A percentile compares a stretch with the other conserved stretches of the same genome.
Conservation (phyloP, 2,888 invertebrate species). For the Hirtodrosophila alboralis region DNA sequence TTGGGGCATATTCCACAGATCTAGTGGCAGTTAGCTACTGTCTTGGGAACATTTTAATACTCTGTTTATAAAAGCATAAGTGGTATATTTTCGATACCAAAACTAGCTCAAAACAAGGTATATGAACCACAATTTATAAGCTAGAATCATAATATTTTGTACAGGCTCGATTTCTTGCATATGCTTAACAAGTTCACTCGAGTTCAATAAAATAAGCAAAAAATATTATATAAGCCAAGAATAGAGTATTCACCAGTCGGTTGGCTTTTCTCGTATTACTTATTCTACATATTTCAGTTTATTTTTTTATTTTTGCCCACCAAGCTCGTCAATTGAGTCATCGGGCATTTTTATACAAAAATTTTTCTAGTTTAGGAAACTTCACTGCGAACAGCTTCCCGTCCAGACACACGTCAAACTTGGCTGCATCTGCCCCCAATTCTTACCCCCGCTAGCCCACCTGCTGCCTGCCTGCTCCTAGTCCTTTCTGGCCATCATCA, state of each 20-base stretch:
- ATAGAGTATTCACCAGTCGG: too few species aligned
- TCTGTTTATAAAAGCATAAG: too few species aligned
- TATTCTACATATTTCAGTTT: constrained; percentile 49
- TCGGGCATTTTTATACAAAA: constrained; percentile 53
- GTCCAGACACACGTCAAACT: constrained; percentile 52
- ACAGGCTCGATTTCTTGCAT: too few species aligned
- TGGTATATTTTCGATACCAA: too few species aligned
- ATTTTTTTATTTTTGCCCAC: constrained; percentile 14
- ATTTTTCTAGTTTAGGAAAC: constrained; percentile 46
- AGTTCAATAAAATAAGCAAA: too few species aligned
- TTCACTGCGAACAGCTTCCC: constrained; percentile 45
- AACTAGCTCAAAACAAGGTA: too few species aligned
- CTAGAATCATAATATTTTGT: too few species aligned
- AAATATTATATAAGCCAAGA: too few species aligned
- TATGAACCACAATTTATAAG: too few species aligned
- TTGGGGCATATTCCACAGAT: constrained; percentile 58
- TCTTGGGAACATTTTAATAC: constrained; percentile 63
- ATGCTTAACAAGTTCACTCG: too few species aligned
- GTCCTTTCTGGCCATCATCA: constrained; percentile 37
- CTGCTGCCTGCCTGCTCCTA: neutral
- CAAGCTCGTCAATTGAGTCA: constrained; percentile 42
- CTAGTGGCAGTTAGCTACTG: constrained; percentile 32
- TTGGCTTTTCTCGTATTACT: too few species aligned
- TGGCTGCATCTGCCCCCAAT: constrained; percentile 40
- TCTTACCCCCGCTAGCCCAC: neutral